Evolutionary conservation across 2,888 invertebrate species (phyloP).

Genomic region (Thymelicus acteon): DNA sequence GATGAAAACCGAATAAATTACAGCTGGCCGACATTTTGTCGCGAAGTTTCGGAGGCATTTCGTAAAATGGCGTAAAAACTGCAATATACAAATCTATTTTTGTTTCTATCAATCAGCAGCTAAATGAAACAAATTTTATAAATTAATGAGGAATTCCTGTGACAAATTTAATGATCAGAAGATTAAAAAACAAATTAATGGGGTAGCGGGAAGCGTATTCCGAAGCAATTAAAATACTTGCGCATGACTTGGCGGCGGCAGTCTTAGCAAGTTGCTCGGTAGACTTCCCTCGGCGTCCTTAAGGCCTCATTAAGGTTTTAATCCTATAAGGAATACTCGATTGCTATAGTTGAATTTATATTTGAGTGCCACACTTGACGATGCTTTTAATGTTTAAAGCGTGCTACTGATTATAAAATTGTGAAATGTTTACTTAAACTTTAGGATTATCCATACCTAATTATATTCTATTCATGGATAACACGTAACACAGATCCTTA

Average conservation of each 20-base stretch:
- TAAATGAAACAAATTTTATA: not conserved
- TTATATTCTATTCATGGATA: too few species aligned
- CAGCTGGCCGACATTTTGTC: too few species aligned
- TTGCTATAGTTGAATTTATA: too few species aligned
- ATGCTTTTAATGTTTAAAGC: not conserved
- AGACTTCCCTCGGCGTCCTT: conserved; percentile 4
- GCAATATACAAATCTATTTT: not conserved
- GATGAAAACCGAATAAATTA: too few species aligned
- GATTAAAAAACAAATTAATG: conserved; percentile 24
- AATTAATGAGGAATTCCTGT: not conserved
- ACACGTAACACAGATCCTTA: too few species aligned
- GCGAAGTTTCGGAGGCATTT: too few species aligned
- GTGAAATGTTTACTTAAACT: too few species aligned
- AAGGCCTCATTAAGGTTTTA: conserved; percentile 13
- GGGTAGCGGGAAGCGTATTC: conserved; percentile 12
- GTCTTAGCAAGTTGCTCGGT: conserved; percentile 16
- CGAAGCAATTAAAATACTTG: conserved; percentile 32
- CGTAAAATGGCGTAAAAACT: too few species aligned
- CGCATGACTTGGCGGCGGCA: conserved; percentile 28
- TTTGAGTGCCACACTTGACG: not conserved
- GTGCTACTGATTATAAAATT: too few species aligned
- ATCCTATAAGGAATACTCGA: conserved; percentile 6
- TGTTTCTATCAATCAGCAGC: not conserved
- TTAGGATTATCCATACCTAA: too few species aligned
- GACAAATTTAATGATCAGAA: not conserved